Conservation (phyloP, 1,140 invertebrate species). For the Macrobrachium nipponense region DNA sequence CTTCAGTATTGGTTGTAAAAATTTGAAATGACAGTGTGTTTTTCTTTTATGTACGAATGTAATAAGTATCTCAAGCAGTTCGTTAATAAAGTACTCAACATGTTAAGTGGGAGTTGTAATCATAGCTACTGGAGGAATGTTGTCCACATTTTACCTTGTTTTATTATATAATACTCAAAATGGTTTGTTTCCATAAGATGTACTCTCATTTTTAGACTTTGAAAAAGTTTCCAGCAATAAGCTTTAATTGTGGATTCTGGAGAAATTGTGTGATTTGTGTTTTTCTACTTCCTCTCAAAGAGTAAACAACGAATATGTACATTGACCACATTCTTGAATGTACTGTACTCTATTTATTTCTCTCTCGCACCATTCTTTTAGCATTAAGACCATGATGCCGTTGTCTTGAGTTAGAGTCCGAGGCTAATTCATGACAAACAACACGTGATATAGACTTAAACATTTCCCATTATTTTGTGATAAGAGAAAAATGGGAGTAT, state of each 20-base stretch:
- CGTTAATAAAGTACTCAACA: too few relatives aligned
- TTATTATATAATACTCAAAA: slow-evolving; percentile 17
- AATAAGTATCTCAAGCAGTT: not conserved
- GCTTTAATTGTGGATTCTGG: slow-evolving; percentile 27
- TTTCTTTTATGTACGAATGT: not conserved
- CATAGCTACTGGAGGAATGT: too few relatives aligned
- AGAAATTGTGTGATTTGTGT: not conserved
- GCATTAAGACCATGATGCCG: slow-evolving; percentile 1
- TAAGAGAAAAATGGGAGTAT: slow-evolving; percentile 50
- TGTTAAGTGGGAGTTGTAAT: too few relatives aligned
- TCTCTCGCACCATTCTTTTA: slow-evolving; percentile 10
- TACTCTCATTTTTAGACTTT: not conserved
- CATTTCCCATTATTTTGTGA: slow-evolving; percentile 48
- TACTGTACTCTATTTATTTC: slow-evolving; percentile 3
- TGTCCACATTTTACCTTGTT: not conserved
- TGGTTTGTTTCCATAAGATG: not conserved
- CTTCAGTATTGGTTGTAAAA: not conserved
- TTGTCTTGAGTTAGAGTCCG: slow-evolving; percentile 47
- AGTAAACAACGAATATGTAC: slow-evolving; percentile 7
- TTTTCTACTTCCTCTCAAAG: not conserved
- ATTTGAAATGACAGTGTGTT: slow-evolving; percentile 1
- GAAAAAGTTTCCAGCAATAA: slow-evolving; percentile 16
- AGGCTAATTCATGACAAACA: slow-evolving; percentile 45
- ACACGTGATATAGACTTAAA: not conserved
- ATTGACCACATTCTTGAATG: slow-evolving; percentile 12